Percentiles rank a stretch among this genome's conserved stretches.
Conservation (phyloP, 1,140 invertebrate species). For the Caerostris darwini region DNA sequence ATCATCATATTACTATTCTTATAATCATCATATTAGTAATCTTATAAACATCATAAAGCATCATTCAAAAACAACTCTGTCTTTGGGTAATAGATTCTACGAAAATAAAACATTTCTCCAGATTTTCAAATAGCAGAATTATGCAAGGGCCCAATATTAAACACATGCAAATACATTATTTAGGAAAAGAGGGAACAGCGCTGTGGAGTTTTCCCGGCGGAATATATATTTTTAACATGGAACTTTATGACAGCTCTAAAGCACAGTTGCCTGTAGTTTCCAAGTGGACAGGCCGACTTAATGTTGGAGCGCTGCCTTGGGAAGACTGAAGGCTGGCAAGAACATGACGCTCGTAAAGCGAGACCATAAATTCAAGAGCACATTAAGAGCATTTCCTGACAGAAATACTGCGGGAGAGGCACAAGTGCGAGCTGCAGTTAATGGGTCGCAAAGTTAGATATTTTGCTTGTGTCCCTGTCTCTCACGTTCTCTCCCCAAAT, state of each 20-base stretch:
- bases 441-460: conserved; percentile 1
- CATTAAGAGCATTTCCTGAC: not conserved
- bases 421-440: not conserved
- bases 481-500: no score
- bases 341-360: not conserved
- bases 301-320: not conserved
- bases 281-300: not conserved
- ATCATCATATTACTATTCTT: no score
- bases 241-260: conserved; percentile 28
- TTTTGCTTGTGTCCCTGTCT: not conserved
- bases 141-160: no score
- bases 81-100: no score
- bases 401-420: no score
- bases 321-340: not conserved
- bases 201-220: not conserved
- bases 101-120: no score
- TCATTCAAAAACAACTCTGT: no score
- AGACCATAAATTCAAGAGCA: not conserved
- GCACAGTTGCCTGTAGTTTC: not conserved
- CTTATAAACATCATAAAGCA: no score
- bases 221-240: conserved; percentile 20
- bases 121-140: no score
- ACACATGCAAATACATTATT: no score
- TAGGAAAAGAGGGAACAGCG: no score
- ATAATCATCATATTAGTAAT: no score